Percentiles rank a stretch among this genome's conserved stretches.
Evolutionary conservation across 1,140 invertebrate genomes (phyloP).

Genomic region (Hyphantria cunea): DNA sequence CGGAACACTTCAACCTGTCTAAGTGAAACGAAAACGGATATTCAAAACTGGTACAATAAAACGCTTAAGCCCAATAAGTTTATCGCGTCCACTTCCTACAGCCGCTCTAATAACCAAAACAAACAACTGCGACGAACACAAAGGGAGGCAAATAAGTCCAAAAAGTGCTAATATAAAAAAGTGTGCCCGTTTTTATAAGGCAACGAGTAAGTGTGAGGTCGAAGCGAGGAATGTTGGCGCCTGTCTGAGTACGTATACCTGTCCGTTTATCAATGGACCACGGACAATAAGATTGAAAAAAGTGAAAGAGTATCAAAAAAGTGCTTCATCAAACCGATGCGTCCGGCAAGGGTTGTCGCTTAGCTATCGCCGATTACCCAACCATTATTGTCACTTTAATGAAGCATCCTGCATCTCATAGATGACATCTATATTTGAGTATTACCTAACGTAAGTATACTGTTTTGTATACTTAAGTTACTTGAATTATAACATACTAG

Average conservation of each 20-base stretch:
- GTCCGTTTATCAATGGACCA: conserved; percentile 80
- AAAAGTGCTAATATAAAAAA: conserved; percentile 79
- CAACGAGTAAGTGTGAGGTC: conserved; percentile 79
- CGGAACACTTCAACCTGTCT: conserved; percentile 41
- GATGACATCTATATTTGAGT: conserved; percentile 20
- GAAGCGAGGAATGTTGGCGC: conserved; percentile 80
- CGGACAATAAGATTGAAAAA: conserved; percentile 74
- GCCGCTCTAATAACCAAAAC: conserved; percentile 77
- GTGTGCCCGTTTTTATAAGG: conserved; percentile 75
- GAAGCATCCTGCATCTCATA: conserved; percentile 9
- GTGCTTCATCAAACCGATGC: conserved; percentile 76
- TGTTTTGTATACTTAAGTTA: not conserved
- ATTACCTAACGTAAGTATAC: not conserved
- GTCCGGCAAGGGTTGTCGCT: conserved; percentile 74
- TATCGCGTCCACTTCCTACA: conserved; percentile 79
- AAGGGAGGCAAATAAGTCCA: conserved; percentile 74
- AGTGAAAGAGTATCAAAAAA: conserved; percentile 73
- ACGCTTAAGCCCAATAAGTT: conserved; percentile 77
- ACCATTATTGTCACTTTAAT: conserved; percentile 25
- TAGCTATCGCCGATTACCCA: conserved; percentile 32
- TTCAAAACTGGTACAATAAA: conserved; percentile 78
- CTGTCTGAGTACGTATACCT: conserved; percentile 81
- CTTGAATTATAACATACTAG: not conserved
- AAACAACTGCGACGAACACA: conserved; percentile 74
- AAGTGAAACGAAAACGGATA: conserved; percentile 67